phyloP scores from a whole-genome alignment of 1,140 invertebrate genomes.

The Macrocentrus cingulum region DNA sequence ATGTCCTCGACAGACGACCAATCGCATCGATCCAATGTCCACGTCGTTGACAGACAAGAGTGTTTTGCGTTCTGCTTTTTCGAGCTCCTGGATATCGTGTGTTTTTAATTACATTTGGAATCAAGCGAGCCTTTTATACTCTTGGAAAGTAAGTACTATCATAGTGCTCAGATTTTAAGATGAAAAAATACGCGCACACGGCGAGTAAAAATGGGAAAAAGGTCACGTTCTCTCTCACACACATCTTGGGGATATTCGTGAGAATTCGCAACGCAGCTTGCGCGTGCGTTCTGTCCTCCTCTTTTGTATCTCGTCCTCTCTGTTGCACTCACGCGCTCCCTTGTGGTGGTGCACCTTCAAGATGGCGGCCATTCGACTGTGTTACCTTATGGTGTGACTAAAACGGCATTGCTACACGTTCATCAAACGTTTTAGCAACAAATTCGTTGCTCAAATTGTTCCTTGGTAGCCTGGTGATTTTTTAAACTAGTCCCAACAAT shows the following conservation, averaged over 20 bases:
- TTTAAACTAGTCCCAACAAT: not conserved
- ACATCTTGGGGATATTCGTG: not conserved
- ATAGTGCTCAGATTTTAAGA: conserved; percentile 13
- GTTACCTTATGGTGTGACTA: conserved; percentile 41
- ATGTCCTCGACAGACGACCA: conserved; percentile 37
- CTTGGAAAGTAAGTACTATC: conserved; percentile 41
- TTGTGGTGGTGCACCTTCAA: conserved; percentile 38
- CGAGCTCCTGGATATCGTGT: conserved; percentile 37
- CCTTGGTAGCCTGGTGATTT: too few relatives aligned
- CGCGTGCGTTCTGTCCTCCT: conserved; percentile 37
- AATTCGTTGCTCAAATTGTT: not conserved
- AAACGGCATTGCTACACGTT: not conserved
- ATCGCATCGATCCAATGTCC: conserved; percentile 50
- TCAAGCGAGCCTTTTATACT: conserved; percentile 37
- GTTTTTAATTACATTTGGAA: conserved; percentile 41
- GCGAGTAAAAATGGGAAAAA: too few relatives aligned
- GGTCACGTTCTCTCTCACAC: not conserved
- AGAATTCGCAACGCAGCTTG: not conserved
- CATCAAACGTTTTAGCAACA: not conserved
- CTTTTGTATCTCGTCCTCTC: conserved; percentile 31
- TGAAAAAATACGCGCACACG: not conserved
- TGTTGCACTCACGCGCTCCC: conserved; percentile 29
- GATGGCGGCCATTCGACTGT: conserved; percentile 46
- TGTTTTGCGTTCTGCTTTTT: conserved; percentile 42
- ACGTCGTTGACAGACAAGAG: conserved; percentile 49